Percentiles rank a stretch among this genome's conserved stretches.
Evolutionary conservation across 2,797 vertebrate species (phyloP).

Genomic region (Acrossocheilus fasciatus): DNA sequence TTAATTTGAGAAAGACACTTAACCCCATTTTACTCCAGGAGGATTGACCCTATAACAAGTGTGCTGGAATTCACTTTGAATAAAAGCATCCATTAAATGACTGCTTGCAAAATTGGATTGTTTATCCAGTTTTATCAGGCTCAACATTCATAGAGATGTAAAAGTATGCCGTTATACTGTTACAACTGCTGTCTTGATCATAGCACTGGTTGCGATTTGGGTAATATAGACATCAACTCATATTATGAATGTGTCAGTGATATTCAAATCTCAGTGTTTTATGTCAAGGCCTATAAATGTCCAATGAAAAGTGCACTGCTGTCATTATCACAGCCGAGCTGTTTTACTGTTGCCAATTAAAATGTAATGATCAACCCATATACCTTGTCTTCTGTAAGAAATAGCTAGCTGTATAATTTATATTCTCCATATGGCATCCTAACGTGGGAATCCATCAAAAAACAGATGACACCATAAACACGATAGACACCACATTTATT

Average conservation of each 20-base stretch:
- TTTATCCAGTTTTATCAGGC: slow-evolving; percentile 1
- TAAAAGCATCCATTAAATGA: slow-evolving; percentile 9
- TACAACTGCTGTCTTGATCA: slow-evolving; percentile 1
- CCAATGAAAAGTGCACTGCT: slow-evolving; percentile 35
- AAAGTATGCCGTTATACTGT: background rate
- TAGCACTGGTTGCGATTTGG: background rate
- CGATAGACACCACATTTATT: slow-evolving; percentile 34
- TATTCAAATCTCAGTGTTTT: slow-evolving; percentile 39
- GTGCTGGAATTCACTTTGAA: slow-evolving; percentile 15
- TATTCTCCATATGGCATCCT: slow-evolving; percentile 28
- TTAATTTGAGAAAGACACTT: slow-evolving; percentile 16
- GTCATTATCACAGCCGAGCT: slow-evolving; percentile 37
- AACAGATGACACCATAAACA: slow-evolving; percentile 40
- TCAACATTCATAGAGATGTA: background rate
- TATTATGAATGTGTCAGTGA: slow-evolving; percentile 26
- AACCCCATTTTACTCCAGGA: background rate
- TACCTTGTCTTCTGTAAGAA: slow-evolving; percentile 39
- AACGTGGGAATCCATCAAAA: slow-evolving; percentile 37
- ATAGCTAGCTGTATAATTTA: slow-evolving; percentile 29
- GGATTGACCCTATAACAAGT: slow-evolving; percentile 17
- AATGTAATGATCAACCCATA: slow-evolving; percentile 50
- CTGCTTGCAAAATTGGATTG: slow-evolving; percentile 4
- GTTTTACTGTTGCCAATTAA: slow-evolving; percentile 54
- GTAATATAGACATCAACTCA: slow-evolving; percentile 1
- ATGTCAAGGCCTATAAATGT: slow-evolving; percentile 50